phyloP scores from a whole-genome alignment of 1,140 invertebrate species.

The Brachionus rubens region DNA sequence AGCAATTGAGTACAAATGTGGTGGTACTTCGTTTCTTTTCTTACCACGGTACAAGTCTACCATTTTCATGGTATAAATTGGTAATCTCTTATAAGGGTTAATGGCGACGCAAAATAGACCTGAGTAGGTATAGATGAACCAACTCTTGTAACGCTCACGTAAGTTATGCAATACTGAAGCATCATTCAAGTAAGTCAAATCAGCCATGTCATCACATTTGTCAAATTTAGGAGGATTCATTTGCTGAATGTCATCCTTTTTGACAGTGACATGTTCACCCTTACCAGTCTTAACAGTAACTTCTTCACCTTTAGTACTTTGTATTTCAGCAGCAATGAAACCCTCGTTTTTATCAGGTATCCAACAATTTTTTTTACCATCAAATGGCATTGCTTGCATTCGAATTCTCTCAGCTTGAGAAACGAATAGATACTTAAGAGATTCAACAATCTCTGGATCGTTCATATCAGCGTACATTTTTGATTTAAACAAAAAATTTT shows the following conservation, averaged over 20 bases:
- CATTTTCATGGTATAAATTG: conserved; percentile 92
- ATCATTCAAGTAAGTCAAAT: conserved; percentile 99
- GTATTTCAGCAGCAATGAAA: conserved; percentile 92
- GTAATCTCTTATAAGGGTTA: conserved; percentile 99
- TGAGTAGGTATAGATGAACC: conserved; percentile 99
- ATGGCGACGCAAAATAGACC: conserved; percentile 99
- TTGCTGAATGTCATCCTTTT: conserved; percentile 93
- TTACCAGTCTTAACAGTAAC: conserved; percentile 74
- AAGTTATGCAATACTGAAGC: conserved; percentile 98
- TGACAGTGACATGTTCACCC: conserved; percentile 68
- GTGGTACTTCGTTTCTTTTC: conserved; percentile 98
- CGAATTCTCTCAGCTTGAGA: conserved; percentile 45
- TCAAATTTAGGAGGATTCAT: conserved; percentile 99
- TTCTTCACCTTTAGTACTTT: conserved; percentile 94
- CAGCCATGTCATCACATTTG: conserved; percentile 99
- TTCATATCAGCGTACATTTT: conserved; percentile 44
- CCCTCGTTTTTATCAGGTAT: conserved; percentile 95
- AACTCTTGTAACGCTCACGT: conserved; percentile 91
- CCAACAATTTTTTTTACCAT: conserved; percentile 99
- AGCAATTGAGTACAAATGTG: conserved; percentile 99
- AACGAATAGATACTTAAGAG: conserved; percentile 43
- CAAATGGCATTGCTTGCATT: conserved; percentile 86
- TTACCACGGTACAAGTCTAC: conserved; percentile 96
- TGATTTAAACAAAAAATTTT: too few species aligned
- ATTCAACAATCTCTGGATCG: conserved; percentile 46